Evolutionary conservation across 2,888 invertebrate species (phyloP).

Genomic region (Oscheius sp.): DNA sequence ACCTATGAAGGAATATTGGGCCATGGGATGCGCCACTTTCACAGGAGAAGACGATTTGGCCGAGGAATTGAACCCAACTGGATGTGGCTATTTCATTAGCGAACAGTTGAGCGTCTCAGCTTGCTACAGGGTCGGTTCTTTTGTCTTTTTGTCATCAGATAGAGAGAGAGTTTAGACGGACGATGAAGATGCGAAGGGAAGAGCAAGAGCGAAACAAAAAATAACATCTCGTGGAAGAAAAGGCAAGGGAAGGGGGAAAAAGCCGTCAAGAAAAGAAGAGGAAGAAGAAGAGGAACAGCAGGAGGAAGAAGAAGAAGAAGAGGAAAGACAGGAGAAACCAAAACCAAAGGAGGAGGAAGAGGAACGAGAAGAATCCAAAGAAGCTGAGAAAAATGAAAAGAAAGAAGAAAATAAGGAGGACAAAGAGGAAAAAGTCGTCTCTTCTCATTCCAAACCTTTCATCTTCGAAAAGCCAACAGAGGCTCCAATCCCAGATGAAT

Average conservation of each 20-base stretch:
- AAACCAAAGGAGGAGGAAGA: constrained; percentile 28
- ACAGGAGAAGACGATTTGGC: constrained; percentile 58
- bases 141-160: not conserved
- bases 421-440: constrained; percentile 29
- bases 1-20: constrained; percentile 53
- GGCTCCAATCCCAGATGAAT: constrained; percentile 58
- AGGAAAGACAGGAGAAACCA: constrained; percentile 37
- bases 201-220: constrained; percentile 59
- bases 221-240: constrained; percentile 8
- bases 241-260: constrained; percentile 8
- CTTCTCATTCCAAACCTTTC: constrained; percentile 51
- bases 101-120: constrained; percentile 59
- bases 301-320: constrained; percentile 41
- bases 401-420: constrained; percentile 45
- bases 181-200: constrained; percentile 55
- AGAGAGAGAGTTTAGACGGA: constrained; percentile 47
- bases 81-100: constrained; percentile 63
- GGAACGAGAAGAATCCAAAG: constrained; percentile 30
- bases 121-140: constrained; percentile 52
- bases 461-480: constrained; percentile 67
- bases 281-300: constrained; percentile 50
- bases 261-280: constrained; percentile 34
- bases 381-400: constrained; percentile 40
- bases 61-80: constrained; percentile 64
- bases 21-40: constrained; percentile 64